Evolutionary conservation across 2,888 invertebrate species (phyloP).

Genomic region (Pristionchus fissidentatus): DNA sequence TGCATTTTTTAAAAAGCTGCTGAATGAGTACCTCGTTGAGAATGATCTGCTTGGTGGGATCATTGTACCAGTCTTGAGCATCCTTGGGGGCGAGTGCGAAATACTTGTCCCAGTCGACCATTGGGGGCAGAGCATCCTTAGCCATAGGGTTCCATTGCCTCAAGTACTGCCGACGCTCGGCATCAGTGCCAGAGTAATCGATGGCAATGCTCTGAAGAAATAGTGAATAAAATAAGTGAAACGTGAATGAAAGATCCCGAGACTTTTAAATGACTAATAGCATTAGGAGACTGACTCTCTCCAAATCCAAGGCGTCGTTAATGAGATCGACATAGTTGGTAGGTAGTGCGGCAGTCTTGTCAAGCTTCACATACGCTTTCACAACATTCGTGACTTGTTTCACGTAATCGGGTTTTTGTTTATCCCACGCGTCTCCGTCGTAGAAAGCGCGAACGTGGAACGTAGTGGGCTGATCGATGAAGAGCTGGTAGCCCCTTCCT

Average conservation of each 20-base stretch:
- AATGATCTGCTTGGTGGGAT: slow-evolving; percentile 50
- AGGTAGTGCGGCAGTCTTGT: neutral
- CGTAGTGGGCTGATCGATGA: slow-evolving; percentile 26
- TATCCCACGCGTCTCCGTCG: slow-evolving; percentile 1
- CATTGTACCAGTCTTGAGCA: slow-evolving; percentile 46
- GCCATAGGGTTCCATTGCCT: neutral
- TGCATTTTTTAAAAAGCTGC: neutral
- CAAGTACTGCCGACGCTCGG: neutral
- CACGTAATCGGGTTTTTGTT: neutral
- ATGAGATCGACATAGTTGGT: neutral
- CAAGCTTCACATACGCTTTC: slow-evolving; percentile 26
- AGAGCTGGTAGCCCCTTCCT: neutral
- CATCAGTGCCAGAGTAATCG: slow-evolving; percentile 12
- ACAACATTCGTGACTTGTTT: slow-evolving; percentile 1
- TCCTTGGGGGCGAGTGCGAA: slow-evolving; percentile 2
- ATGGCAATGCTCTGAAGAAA: slow-evolving; percentile 32
- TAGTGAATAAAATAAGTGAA: neutral
- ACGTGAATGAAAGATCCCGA: neutral
- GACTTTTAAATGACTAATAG: neutral
- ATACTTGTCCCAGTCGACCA: slow-evolving; percentile 2
- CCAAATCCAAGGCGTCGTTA: slow-evolving; percentile 1
- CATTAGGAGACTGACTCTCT: neutral
- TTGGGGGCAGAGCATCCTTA: neutral
- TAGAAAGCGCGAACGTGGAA: slow-evolving; percentile 26
- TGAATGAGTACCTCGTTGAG: neutral